Evolutionary conservation across 2,888 invertebrate species (phyloP).

Genomic region (Cloeon dipterum): DNA sequence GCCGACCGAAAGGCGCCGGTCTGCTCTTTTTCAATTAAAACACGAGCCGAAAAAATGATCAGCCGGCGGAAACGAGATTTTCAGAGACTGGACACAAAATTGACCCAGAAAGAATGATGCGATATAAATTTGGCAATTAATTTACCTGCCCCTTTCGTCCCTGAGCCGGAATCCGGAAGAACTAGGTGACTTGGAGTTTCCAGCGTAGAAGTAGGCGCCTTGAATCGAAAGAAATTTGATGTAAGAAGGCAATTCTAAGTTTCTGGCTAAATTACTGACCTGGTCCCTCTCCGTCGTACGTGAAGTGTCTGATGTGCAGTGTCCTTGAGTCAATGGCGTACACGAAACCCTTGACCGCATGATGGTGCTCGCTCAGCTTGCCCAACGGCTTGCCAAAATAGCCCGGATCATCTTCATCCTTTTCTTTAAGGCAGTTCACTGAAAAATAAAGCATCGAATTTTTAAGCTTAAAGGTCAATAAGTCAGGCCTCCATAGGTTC

Average conservation of each 20-base stretch:
- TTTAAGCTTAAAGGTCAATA: too few species aligned
- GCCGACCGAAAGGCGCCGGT: too few species aligned
- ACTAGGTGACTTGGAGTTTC: slow-evolving; percentile 40
- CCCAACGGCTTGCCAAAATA: slow-evolving; percentile 63
- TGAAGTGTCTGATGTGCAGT: slow-evolving; percentile 65
- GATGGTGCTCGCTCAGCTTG: slow-evolving; percentile 52
- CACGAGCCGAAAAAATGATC: too few species aligned
- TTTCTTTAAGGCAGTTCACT: slow-evolving; percentile 1
- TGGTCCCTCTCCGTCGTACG: slow-evolving; percentile 78
- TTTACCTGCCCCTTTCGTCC: slow-evolving; percentile 55
- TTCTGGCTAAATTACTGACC: slow-evolving; percentile 39
- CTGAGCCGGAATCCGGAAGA: slow-evolving; percentile 47
- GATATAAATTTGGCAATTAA: too few species aligned
- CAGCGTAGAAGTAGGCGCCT: slow-evolving; percentile 85
- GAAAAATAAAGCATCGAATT: too few species aligned
- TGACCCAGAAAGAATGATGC: neutral
- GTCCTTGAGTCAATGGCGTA: slow-evolving; percentile 76
- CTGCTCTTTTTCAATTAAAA: neutral
- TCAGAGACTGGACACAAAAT: too few species aligned
- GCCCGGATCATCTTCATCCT: slow-evolving; percentile 7
- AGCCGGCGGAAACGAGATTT: too few species aligned
- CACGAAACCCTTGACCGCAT: slow-evolving; percentile 65
- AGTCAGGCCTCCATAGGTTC: too few species aligned
- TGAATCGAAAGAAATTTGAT: slow-evolving; percentile 14
- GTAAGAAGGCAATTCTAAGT: too few species aligned